These are phyloP conservation scores for Alethe diademata DNA, from an alignment of 2,113 vertebrate species.

Conservation along the genomic window DNA sequence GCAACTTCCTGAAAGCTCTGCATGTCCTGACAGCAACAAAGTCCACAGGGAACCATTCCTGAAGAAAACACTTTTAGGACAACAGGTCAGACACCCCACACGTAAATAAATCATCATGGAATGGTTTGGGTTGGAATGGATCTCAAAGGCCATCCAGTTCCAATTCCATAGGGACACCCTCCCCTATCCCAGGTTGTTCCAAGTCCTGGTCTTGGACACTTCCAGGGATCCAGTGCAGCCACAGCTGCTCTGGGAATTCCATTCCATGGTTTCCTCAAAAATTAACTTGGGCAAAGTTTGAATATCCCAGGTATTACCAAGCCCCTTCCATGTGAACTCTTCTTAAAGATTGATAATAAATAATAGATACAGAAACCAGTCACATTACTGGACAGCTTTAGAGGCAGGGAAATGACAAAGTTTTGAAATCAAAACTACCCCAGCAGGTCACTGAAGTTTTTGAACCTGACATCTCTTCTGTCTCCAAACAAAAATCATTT, in stretches of 20 bases:
- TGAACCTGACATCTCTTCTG: not conserved
- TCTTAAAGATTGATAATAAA: not conserved
- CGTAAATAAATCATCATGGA: not conserved
- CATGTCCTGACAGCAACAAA: not conserved
- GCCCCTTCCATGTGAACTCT: not conserved
- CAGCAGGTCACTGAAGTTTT: not conserved
- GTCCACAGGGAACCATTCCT: not conserved
- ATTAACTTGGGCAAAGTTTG: not conserved
- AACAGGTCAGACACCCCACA: not conserved
- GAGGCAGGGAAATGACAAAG: not conserved
- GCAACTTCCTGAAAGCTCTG: not conserved
- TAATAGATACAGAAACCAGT: not conserved
- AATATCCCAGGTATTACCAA: not conserved
- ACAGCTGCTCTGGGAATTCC: not conserved
- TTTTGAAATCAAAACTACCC: not conserved
- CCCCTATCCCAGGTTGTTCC: accelerated
- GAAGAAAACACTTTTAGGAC: not conserved
- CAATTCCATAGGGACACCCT: not conserved
- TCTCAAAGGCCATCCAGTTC: not conserved
- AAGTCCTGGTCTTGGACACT: not conserved
- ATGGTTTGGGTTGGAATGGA: not conserved
- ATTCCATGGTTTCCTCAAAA: not conserved
- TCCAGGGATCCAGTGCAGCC: not conserved
- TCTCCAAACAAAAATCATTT: not conserved
- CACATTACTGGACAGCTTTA: not conserved